Percentiles rank a stretch among this genome's conserved stretches.
Conservation (phyloP, 2,113 vertebrate genomes). For the Eidolon helvum region DNA sequence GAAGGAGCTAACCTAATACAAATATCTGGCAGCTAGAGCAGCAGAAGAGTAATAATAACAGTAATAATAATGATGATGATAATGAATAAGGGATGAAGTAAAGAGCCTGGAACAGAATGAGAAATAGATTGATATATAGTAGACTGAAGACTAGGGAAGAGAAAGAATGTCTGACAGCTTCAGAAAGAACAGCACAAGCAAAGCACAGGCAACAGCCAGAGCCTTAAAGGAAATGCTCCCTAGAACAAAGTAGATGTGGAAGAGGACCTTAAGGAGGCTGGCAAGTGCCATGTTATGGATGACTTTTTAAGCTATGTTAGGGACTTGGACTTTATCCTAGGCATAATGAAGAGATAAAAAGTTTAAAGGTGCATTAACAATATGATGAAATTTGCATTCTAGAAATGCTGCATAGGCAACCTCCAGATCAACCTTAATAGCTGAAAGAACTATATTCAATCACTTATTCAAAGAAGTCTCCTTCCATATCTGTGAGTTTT, state of each 20-base stretch:
- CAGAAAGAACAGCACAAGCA: background rate
- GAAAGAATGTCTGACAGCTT: background rate
- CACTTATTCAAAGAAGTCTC: constrained; percentile 10
- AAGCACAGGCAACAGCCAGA: background rate
- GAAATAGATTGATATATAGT: background rate
- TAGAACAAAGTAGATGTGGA: background rate
- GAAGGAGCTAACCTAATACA: background rate
- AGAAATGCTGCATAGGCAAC: background rate
- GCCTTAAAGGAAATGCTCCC: background rate
- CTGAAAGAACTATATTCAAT: background rate
- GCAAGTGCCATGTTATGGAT: background rate
- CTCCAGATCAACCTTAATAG: background rate
- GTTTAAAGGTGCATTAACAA: background rate
- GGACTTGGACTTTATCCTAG: background rate
- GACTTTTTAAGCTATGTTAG: background rate
- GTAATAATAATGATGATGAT: background rate
- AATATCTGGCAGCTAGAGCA: background rate
- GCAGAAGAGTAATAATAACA: background rate
- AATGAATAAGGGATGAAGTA: background rate
- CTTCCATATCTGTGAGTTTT: background rate
- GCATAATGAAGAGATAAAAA: background rate
- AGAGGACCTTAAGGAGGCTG: background rate
- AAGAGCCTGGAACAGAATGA: background rate
- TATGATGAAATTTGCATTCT: background rate
- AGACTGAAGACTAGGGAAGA: background rate